Base-by-base conservation (phyloP, 2,888 invertebrate species). In the Drosophila paramelanica region DNA sequence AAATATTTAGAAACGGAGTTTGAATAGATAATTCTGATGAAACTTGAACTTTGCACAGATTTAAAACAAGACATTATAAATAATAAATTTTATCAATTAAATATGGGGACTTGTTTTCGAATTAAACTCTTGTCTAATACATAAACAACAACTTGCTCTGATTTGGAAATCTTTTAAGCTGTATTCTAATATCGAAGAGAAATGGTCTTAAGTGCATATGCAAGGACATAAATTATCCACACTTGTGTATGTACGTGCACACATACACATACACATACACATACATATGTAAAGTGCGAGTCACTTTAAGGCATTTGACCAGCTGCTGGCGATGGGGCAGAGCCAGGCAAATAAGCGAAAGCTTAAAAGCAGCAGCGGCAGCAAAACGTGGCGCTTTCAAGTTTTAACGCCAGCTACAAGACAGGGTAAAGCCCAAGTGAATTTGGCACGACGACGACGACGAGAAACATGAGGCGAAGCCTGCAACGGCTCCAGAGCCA, bases 331-430 rank as follows among this genome's bases (percentile, higher is more conserved):
- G 46, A 41, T n/a, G 31, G 45, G 23, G 42, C 49, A 49, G 68
- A 56, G 52, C 49, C 46, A 45, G 64, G 61, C 41, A 47, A 75
- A 62, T 45, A 50, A 62, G 64, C 51, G 43, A 69, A 60, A 85
- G 85, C 85, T 81, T 49, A 71, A 65, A 55, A 62, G 56, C 59
- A 50, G 46, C 49, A 62, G 56, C 59, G 49, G 46, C 49, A 64
- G 23, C 67, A 58, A 25, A 77, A 67, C 67, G 61, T 57, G 50
- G 49, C 67, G 85, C 81, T 78, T 80, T 86, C 67, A 73, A 76
- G 78, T 83, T 78, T 77, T 76, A 82, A 67, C 73, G 67, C 60
- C 73, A 73, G 73, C 69, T 71, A 78, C 87, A 83, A 70, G 72
- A 78, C 77, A 74, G 58, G 65, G 53, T 60, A 78, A 83, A 80